Evolutionary conservation across 53 echinoderm and acorn worm species (phyloP).

Genomic region (Holothuria leucospilota): DNA sequence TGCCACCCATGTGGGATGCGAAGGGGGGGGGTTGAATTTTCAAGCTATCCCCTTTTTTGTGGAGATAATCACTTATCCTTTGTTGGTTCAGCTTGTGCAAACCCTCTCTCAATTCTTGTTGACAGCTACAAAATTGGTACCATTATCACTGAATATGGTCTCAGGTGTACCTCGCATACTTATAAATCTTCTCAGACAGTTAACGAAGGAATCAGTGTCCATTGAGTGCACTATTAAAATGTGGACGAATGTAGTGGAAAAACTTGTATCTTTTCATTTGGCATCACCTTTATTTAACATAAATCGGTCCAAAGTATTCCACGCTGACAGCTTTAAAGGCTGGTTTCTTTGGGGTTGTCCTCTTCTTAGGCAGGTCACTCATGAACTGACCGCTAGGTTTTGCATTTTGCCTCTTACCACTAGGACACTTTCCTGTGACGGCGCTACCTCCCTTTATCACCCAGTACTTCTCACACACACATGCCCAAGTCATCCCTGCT

Average conservation of each 20-base stretch:
- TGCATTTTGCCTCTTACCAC: constrained; percentile 47
- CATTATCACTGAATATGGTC: constrained; percentile 65
- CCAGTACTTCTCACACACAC: constrained; percentile 49
- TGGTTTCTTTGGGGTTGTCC: constrained; percentile 61
- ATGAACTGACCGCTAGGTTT: constrained; percentile 18
- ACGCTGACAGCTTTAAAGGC: constrained; percentile 59
- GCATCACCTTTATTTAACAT: constrained; percentile 58
- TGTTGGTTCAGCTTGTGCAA: constrained; percentile 41
- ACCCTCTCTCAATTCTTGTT: constrained; percentile 53
- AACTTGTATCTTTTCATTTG: constrained; percentile 64
- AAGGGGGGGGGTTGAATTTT: constrained; percentile 65
- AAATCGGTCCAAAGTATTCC: constrained; percentile 68
- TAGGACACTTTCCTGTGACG: constrained; percentile 34
- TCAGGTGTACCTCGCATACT: constrained; percentile 54
- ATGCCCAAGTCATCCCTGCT: constrained; percentile 36
- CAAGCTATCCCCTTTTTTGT: constrained; percentile 53
- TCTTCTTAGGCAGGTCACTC: constrained; percentile 53
- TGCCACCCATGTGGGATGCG: constrained; percentile 68
- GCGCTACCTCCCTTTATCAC: constrained; percentile 6
- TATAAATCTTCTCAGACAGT: constrained; percentile 65
- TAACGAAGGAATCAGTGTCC: constrained; percentile 59
- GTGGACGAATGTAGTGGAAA: constrained; percentile 62
- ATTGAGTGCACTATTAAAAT: constrained; percentile 61
- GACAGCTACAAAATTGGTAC: constrained; percentile 62
- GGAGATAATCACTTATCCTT: constrained; percentile 39